A percentile compares a stretch with the other conserved stretches of the same genome.
Conservation (phyloP, 2,113 vertebrate genomes). For the Reinhardtius hippoglossoides region DNA sequence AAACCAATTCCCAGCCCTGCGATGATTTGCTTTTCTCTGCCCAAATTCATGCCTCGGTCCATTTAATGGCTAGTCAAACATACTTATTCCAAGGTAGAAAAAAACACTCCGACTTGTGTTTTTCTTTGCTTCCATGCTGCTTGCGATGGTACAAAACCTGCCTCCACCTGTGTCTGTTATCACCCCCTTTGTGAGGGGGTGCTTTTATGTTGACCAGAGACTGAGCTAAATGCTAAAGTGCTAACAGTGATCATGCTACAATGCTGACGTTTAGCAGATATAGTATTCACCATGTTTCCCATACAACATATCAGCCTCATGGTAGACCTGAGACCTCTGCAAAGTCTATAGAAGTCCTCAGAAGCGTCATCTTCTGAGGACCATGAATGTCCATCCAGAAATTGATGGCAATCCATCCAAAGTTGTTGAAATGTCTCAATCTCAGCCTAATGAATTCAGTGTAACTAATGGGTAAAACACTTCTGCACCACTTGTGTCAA, state of each 20-base stretch:
- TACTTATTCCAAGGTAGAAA: conserved; percentile 54
- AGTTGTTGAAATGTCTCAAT: not conserved
- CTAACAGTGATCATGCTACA: not conserved
- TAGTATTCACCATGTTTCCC: not conserved
- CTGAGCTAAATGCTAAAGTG: not conserved
- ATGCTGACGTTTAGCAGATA: not conserved
- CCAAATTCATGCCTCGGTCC: conserved; percentile 51
- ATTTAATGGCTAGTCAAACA: conserved; percentile 68
- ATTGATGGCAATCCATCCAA: not conserved
- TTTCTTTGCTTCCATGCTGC: conserved; percentile 40
- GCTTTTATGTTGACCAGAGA: not conserved
- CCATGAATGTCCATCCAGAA: not conserved
- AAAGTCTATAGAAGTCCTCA: too few species aligned
- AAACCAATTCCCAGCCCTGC: conserved; percentile 46
- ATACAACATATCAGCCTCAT: not conserved
- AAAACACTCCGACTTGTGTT: conserved; percentile 60
- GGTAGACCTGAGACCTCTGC: too few species aligned
- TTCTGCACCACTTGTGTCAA: not conserved
- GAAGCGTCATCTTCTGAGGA: not conserved
- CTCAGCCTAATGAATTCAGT: not conserved
- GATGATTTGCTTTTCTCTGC: conserved; percentile 53
- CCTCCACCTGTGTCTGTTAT: conserved; percentile 58
- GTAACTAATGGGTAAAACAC: not conserved
- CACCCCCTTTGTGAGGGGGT: not conserved
- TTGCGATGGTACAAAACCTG: conserved; percentile 21